phyloP scores from a whole-genome alignment of 2,113 vertebrate genomes.

The Mobula birostris region DNA sequence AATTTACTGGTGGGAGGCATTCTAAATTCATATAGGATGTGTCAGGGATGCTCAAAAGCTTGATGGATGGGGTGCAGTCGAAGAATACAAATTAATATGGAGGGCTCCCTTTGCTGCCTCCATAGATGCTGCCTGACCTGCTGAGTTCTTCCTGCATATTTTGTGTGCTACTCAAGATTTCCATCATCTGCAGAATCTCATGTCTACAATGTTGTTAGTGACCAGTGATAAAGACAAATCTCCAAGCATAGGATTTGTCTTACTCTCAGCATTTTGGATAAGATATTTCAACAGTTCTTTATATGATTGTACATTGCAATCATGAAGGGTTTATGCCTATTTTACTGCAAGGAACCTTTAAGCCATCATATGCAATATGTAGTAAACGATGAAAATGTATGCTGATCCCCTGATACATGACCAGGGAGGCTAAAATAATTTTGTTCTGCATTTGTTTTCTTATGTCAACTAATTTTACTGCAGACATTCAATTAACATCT shows the following conservation, averaged over 20 bases:
- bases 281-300: neutral
- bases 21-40: too few species aligned
- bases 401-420: neutral
- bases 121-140: too few species aligned
- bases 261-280: neutral
- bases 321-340: neutral
- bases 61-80: too few species aligned
- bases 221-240: neutral
- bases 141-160: too few species aligned
- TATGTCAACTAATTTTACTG: neutral
- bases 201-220: neutral
- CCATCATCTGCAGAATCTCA: too few species aligned
- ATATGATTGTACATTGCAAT: neutral
- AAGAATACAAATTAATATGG: too few species aligned
- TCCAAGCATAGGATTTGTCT: neutral
- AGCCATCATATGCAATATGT: neutral
- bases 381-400: neutral
- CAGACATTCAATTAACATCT: neutral
- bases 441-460: neutral
- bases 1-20: too few species aligned
- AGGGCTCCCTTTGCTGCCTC: too few species aligned
- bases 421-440: neutral
- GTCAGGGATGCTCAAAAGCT: too few species aligned
- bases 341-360: neutral
- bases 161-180: too few species aligned